Percentiles rank a stretch among this genome's conserved stretches.
Conservation (phyloP, 2,113 vertebrate species). For the Centropus bengalensis region DNA sequence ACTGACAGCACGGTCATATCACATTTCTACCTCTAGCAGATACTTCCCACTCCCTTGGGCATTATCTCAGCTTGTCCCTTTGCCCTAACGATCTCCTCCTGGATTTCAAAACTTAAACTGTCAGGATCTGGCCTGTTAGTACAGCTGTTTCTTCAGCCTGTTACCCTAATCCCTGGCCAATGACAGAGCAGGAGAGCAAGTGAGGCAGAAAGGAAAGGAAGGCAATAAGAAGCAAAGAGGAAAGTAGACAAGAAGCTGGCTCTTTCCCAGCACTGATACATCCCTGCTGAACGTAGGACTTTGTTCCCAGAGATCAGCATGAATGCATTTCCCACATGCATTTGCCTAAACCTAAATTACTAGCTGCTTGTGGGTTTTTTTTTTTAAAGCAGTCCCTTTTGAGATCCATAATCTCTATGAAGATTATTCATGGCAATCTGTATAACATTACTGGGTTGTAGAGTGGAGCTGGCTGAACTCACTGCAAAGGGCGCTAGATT, state of each 20-base stretch:
- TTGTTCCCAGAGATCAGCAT: background rate
- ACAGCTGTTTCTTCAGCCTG: slow-evolving; percentile 45
- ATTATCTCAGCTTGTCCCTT: slow-evolving; percentile 31
- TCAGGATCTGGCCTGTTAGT: slow-evolving; percentile 28
- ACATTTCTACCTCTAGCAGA: background rate
- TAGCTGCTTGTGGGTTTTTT: background rate
- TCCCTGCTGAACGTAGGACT: background rate
- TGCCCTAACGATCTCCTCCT: background rate
- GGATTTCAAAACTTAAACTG: slow-evolving; percentile 39
- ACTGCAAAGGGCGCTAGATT: slow-evolving; percentile 67
- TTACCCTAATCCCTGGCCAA: slow-evolving; percentile 41
- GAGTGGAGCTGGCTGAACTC: slow-evolving; percentile 74
- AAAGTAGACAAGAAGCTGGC: background rate
- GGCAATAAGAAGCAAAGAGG: background rate
- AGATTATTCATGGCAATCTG: background rate
- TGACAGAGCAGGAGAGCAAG: background rate
- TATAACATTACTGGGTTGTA: background rate
- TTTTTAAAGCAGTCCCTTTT: background rate
- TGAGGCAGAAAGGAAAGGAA: background rate
- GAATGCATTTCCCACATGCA: background rate
- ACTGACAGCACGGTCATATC: background rate
- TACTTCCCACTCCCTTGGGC: slow-evolving; percentile 8
- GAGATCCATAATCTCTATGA: background rate
- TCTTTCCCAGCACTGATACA: background rate
- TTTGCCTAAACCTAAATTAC: background rate